Percentiles rank a stretch among this genome's conserved stretches.
Conservation (phyloP, 2,797 vertebrate genomes). For the Anomalospiza imberbis region DNA sequence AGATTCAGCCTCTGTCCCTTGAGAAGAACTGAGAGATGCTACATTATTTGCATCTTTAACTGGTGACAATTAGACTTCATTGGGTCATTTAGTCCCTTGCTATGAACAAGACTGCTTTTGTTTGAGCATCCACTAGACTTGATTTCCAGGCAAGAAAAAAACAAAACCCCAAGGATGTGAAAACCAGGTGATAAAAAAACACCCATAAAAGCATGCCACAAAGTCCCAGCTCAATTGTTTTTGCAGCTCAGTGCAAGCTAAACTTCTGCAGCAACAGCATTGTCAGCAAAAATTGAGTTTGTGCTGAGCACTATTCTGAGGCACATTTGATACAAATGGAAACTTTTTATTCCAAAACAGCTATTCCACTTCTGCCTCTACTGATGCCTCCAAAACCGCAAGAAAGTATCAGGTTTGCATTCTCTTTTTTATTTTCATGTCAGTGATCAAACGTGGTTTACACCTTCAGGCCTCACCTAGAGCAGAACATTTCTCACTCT, state of each 20-base stretch:
- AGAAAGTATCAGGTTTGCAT: neutral
- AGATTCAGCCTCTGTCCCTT: neutral
- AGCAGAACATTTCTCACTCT: neutral
- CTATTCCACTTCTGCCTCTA: neutral
- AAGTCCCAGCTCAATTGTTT: neutral
- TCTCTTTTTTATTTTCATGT: neutral
- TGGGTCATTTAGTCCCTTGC: neutral
- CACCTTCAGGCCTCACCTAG: neutral
- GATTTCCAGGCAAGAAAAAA: neutral
- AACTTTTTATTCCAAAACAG: neutral
- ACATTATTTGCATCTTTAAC: neutral
- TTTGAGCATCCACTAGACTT: neutral
- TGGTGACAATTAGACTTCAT: neutral
- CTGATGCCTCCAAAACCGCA: neutral
- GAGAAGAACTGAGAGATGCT: neutral
- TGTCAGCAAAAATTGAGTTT: neutral
- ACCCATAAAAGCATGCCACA: neutral
- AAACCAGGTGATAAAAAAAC: neutral
- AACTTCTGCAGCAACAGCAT: neutral
- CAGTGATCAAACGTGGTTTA: neutral
- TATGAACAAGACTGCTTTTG: accelerated
- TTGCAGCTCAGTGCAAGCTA: neutral
- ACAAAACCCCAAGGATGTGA: neutral
- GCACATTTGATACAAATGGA: neutral
- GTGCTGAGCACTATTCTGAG: neutral